Base-by-base conservation (phyloP, 2,888 invertebrate genomes). In the Nemotelus nigrinus region DNA sequence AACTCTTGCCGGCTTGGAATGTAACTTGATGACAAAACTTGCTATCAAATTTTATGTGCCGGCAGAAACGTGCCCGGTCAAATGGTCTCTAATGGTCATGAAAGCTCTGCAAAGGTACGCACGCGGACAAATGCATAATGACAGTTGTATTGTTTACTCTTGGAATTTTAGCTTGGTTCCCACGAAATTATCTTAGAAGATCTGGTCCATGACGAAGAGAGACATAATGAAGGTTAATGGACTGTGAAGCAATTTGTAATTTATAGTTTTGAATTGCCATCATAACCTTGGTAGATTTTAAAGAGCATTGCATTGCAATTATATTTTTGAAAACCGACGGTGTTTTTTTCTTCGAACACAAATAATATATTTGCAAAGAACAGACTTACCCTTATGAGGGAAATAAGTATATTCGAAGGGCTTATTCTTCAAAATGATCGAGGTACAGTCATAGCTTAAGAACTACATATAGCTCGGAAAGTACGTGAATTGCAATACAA, bases 51-150 rank as follows among this genome's bases (percentile, higher is more conserved):
- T 76, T 76, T 76, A 76, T 76, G 45, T 50, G 50, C 8, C 3
- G 60, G n/a, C n/a, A n/a, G 65, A 44, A 10, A 76, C 76, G 76
- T 76, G 76, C 76, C 76, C 76, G 76, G 76, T 76, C 76, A 76
- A 65, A 60, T 63, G 53, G 8, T 55, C 50, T 74, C 74, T 47
- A 74, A 60, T 74, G 63, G 48, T 74, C 74, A 41, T 47, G 41
- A 39, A 25, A 8, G 43, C 50, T 48, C 48, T 47, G 10, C 47
- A 74, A 74, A 74, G 68, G 41, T 50, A 25, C 55, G 53, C 41
- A 70, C 70, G 4, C 44, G 70, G 43, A 55, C n/a, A 53, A 70
- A 53, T 55, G 70, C 70, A 47, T 63, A 68, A 68, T 77, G 50
- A 53, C 60, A 68, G 65, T 78, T 65, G 71, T 76, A 55, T 78